Conservation (phyloP, 2,113 vertebrate genomes). For the Lichenostomus cassidix region DNA sequence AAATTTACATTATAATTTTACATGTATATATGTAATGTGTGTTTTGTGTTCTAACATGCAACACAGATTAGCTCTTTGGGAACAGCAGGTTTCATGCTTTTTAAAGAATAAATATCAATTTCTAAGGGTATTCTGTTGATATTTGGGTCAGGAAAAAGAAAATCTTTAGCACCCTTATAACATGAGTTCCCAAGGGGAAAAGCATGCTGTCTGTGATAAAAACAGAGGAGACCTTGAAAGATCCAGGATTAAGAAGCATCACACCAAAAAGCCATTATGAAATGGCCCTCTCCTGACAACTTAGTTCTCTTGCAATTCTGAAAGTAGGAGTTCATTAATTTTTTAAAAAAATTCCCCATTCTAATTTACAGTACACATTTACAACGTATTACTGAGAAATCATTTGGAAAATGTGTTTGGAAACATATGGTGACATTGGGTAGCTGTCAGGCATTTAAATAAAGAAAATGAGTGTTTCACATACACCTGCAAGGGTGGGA, state of each 20-base stretch:
- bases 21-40: fast-evolving
- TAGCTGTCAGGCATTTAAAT: background rate
- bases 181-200: background rate
- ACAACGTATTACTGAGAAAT: background rate
- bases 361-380: background rate
- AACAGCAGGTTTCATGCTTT: background rate
- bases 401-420: background rate
- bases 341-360: background rate
- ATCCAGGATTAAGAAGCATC: background rate
- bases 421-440: background rate
- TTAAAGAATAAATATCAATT: background rate
- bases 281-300: background rate
- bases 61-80: background rate
- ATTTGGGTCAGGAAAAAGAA: background rate
- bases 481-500: background rate
- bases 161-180: background rate
- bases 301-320: background rate
- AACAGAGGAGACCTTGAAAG: background rate
- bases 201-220: background rate
- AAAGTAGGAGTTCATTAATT: background rate
- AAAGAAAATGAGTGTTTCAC: background rate
- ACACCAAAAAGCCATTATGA: background rate
- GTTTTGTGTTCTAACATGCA: background rate
- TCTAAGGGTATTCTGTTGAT: background rate
- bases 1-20: background rate